phyloP scores from a whole-genome alignment of 2,888 invertebrate genomes.

The Beris chalybata region DNA sequence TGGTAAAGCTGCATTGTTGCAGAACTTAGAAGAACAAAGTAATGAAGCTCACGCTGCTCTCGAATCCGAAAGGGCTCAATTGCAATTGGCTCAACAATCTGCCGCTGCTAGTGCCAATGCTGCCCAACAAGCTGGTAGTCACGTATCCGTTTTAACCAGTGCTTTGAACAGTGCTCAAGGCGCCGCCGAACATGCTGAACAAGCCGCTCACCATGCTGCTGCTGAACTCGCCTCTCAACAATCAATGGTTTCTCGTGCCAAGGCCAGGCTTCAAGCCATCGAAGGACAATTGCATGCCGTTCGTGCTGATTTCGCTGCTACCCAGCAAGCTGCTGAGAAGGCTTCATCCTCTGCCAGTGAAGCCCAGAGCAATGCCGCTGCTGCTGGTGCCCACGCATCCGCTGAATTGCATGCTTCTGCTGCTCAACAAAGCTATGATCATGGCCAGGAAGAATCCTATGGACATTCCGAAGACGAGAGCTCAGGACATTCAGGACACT shows the following conservation, averaged over 20 bases:
- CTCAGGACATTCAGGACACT: background rate
- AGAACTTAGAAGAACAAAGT: conserved; percentile 69
- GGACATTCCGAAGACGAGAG: background rate
- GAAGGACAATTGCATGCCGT: conserved; percentile 68
- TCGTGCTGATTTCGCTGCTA: conserved; percentile 71
- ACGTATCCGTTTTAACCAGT: conserved; percentile 71
- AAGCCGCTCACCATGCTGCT: conserved; percentile 70
- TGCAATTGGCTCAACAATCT: conserved; percentile 70
- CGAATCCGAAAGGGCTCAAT: conserved; percentile 69
- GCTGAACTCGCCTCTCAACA: conserved; percentile 73
- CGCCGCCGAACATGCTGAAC: conserved; percentile 67
- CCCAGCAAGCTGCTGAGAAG: conserved; percentile 68
- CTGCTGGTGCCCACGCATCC: conserved; percentile 66
- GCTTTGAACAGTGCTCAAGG: conserved; percentile 72
- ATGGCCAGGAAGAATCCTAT: conserved; percentile 8
- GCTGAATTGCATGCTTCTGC: conserved; percentile 70
- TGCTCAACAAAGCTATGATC: conserved; percentile 17
- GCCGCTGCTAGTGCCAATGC: conserved; percentile 74
- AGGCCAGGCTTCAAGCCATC: conserved; percentile 64
- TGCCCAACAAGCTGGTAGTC: conserved; percentile 75
- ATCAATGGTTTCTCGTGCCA: conserved; percentile 72
- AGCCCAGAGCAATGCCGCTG: conserved; percentile 71
- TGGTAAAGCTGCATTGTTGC: conserved; percentile 64
- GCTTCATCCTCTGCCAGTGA: conserved; percentile 66
- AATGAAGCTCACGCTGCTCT: conserved; percentile 68